Percentiles rank a stretch among this genome's conserved stretches.
Evolutionary conservation across 2,888 invertebrate genomes (phyloP).

Genomic region (Hypena proboscidalis): DNA sequence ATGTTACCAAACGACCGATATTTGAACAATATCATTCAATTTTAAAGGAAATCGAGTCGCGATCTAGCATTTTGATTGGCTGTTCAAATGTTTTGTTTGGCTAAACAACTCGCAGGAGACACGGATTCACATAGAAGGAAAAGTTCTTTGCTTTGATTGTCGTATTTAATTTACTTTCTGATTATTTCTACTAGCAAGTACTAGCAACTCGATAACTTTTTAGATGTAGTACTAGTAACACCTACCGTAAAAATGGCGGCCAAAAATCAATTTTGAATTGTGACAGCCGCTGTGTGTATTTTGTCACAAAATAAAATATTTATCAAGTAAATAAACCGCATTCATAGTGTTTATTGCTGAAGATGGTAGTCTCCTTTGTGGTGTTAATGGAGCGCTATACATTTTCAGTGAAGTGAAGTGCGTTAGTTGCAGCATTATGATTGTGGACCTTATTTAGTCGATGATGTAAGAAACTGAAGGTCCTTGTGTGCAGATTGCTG

Average conservation of each 20-base stretch:
- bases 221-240: constrained; percentile 10
- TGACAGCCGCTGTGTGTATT: constrained; percentile 55
- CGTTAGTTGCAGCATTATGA: constrained; percentile 17
- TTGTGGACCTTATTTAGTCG: constrained; percentile 63
- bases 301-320: constrained; percentile 46
- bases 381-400: constrained; percentile 10
- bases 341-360: constrained; percentile 10
- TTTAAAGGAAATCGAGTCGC: too few relatives aligned
- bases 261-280: constrained; percentile 82
- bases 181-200: too few relatives aligned
- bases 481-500: constrained; percentile 57
- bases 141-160: too few relatives aligned
- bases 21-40: too few relatives aligned
- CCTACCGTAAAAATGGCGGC: constrained; percentile 64
- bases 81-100: too few relatives aligned
- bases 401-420: constrained; percentile 14
- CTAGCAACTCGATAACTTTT: too few relatives aligned
- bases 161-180: too few relatives aligned
- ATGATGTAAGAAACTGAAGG: constrained; percentile 82
- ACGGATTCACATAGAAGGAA: too few relatives aligned
- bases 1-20: too few relatives aligned
- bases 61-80: too few relatives aligned
- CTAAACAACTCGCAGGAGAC: too few relatives aligned
- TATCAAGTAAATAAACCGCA: constrained; percentile 47
- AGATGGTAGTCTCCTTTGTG: constrained; percentile 20